Evolutionary conservation across 2,888 invertebrate genomes (phyloP), one percentile per base, ranked within the genome.

Genomic region (Urechis unicinctus): DNA sequence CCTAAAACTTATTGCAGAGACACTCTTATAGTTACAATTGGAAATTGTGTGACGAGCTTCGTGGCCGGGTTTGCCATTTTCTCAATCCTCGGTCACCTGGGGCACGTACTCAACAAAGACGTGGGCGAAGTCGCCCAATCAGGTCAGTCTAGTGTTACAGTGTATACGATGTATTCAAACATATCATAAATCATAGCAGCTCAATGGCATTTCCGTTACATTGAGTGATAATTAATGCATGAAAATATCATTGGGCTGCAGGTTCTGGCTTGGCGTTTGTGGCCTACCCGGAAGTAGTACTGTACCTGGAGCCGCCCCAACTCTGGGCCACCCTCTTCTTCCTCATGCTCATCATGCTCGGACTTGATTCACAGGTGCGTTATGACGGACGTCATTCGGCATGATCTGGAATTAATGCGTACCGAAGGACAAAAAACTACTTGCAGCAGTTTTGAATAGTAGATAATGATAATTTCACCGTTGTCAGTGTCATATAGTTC

Each of bases 41-140:
- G 57, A 2, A 61, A 61, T 47, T 61, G 59, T 36, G 31, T 60
- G 56, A 62, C 65, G 2, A 69, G 68, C 59, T 59, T 70, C 31
- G 66, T 71, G 70, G 88, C 89, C 22, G 88, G 88, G 0, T 85
- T 88, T 61, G 87, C 86, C 2, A 86, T 89, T 53, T 89, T 89
- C 80, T 84, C 88, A 29, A 85, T 88, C 53, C 81, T 88, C n/a
- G 73, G 73, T 17, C 68, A 67, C 58, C 60, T 73, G 63, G 62
- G 71, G 21, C 57, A 58, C 28, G 55, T 59, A n/a, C 51, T 63
- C 48, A 59, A 58, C 29, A 57, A 52, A n/a, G 54, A 56, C 1
- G 66, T 73, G 25, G 62, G 65, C 3, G 59, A 67, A 6, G 69
- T 74, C 24, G 72, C 81, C 86, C 50, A 43, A 3, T 36, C 42